Evolutionary conservation across 2,888 invertebrate species (phyloP).

Genomic region (Hybos culiciformis): DNA sequence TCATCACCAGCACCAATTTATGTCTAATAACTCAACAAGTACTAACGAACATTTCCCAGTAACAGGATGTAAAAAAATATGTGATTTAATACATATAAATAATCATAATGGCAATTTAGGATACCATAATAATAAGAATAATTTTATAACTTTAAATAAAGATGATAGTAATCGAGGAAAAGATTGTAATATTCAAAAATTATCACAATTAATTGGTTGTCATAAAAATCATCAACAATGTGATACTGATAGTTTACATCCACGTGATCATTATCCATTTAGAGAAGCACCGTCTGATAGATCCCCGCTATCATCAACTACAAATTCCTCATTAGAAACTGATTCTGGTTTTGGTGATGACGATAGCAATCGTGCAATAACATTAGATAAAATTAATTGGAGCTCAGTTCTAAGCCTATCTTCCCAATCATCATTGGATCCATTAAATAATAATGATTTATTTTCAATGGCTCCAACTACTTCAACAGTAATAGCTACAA

Average conservation of each 20-base stretch:
- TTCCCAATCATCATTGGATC: constrained; percentile 74
- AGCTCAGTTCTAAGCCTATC: constrained; percentile 78
- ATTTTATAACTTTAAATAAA: neutral
- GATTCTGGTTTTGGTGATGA: constrained; percentile 68
- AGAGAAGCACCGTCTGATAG: constrained; percentile 41
- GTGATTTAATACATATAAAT: neutral
- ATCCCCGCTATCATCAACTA: constrained; percentile 47
- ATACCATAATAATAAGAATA: neutral
- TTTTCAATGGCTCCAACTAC: constrained; percentile 34
- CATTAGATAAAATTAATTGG: too few relatives aligned
- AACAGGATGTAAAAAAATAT: neutral
- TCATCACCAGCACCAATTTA: too few relatives aligned
- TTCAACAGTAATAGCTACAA: constrained; percentile 28
- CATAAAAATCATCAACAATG: neutral
- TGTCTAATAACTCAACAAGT: neutral
- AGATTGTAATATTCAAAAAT: neutral
- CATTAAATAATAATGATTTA: constrained; percentile 65
- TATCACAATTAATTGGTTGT: neutral
- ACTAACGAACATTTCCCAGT: neutral
- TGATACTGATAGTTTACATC: constrained; percentile 22
- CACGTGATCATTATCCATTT: constrained; percentile 35
- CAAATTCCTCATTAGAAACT: constrained; percentile 36
- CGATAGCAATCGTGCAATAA: constrained; percentile 56
- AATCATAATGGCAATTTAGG: neutral
- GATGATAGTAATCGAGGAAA: neutral